phyloP scores from a whole-genome alignment of 2,888 invertebrate genomes.

The Diplazon laetatorius region DNA sequence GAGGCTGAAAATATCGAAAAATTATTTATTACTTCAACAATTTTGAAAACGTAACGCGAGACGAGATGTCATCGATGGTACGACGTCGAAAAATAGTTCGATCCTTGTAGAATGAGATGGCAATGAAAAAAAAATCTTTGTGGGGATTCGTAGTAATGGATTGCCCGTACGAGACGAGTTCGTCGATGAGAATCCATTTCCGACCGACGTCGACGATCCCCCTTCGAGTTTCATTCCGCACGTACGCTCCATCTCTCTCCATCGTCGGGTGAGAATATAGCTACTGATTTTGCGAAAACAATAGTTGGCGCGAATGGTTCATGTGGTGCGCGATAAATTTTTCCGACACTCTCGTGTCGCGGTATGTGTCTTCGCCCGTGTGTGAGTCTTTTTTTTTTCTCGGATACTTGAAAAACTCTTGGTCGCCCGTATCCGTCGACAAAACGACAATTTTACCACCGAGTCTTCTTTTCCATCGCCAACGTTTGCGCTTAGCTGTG shows the following conservation, averaged over 20 bases:
- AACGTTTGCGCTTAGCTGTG: no score
- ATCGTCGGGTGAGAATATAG: constrained; percentile 20
- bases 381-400: background rate
- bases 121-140: constrained; percentile 24
- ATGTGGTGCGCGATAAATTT: constrained; percentile 53
- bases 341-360: constrained; percentile 42
- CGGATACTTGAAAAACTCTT: constrained; percentile 21
- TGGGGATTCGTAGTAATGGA: constrained; percentile 20
- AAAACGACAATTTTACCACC: constrained; percentile 4
- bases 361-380: background rate
- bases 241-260: constrained; percentile 24
- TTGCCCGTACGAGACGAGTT: constrained; percentile 13
- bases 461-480: background rate
- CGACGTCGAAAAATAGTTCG: background rate
- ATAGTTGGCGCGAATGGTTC: constrained; percentile 49
- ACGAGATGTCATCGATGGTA: background rate
- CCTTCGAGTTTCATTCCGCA: constrained; percentile 7
- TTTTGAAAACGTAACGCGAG: no score
- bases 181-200: constrained; percentile 33
- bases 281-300: constrained; percentile 52
- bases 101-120: background rate
- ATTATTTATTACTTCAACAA: no score
- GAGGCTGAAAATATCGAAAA: no score
- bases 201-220: background rate
- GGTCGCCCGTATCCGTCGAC: background rate